These are phyloP conservation scores for Macrophya alboannulata DNA, from an alignment of 2,888 invertebrate species.

Conservation along the genomic window DNA sequence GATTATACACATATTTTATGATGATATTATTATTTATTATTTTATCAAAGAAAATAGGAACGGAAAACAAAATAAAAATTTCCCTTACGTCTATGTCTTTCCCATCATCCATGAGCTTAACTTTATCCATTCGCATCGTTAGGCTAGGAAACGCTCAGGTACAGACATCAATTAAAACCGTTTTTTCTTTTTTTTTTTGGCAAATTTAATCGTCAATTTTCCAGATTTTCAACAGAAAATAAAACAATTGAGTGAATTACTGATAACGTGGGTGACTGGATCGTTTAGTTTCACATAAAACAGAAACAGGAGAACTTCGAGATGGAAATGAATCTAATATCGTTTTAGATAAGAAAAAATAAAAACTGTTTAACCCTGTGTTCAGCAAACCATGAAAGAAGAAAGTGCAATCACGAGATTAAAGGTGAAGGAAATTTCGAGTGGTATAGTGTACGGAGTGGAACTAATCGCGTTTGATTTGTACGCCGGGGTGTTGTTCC, in stretches of 20 bases:
- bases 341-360: background rate
- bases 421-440: background rate
- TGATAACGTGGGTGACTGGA: background rate
- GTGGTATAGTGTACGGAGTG: background rate
- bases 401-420: background rate
- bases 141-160: background rate
- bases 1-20: background rate
- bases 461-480: background rate
- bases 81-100: background rate
- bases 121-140: background rate
- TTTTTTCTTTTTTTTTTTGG: background rate
- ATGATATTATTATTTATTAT: background rate
- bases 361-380: background rate
- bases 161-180: background rate
- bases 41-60: background rate
- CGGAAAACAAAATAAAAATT: background rate
- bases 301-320: background rate
- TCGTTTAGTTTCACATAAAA: background rate
- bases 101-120: background rate
- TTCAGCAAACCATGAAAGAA: conserved; percentile 3
- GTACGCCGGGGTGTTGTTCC: background rate
- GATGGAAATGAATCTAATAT: background rate
- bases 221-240: background rate
- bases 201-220: background rate
- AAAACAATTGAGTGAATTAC: background rate